Evolutionary conservation across 2,888 invertebrate genomes (phyloP), one percentile per base, ranked within the genome.

Genomic region (Tenthredo mesomela): DNA sequence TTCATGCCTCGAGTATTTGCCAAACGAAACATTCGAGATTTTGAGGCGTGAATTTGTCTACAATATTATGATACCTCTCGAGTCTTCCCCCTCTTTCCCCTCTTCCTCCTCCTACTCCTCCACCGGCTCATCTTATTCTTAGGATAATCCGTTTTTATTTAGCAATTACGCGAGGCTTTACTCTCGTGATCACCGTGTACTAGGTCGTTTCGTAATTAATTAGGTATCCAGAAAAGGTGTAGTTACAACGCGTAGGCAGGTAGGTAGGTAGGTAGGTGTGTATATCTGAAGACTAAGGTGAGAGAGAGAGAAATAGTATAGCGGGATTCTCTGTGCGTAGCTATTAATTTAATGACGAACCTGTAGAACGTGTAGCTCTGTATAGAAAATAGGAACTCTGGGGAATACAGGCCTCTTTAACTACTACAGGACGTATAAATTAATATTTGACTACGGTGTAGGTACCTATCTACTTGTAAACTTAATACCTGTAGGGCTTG

Each of bases 281-380:
- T n/a, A n/a, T n/a, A 54, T n/a, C n/a, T n/a, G 10, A 54, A 37
- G n/a, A 18, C 3, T 10, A 71, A 37, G 54, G 54, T 54, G 10
- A n/a, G n/a, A 37, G n/a, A 25, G 61, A 61, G 29, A 29, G 29
- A 29, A 2, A 29, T 1, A 29, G 29, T 25, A 61, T n/a, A 70
- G 73, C 40, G 21, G 25, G 73, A 73, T 43, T 43, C 43, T 21
- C 15, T 67, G 0, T 43, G 73, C 43, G 54, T 77, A 50, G 50
- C 50, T 50, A 77, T 77, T 77, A 54, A 54, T 77, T 77, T 29
- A 77, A 77, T 54, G 77, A 54, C 77, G 33, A 77, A 77, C 77
- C 54, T 77, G 77, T 77, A 73, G 77, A 54, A 77, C 77, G 29
- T 73, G 73, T 18, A 43, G 5, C 2, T 21, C 9, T 29, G n/a